Evolutionary conservation across 1,140 invertebrate genomes (phyloP), one percentile per base, ranked within the genome.

Genomic region (Ostrea denselamellosa): DNA sequence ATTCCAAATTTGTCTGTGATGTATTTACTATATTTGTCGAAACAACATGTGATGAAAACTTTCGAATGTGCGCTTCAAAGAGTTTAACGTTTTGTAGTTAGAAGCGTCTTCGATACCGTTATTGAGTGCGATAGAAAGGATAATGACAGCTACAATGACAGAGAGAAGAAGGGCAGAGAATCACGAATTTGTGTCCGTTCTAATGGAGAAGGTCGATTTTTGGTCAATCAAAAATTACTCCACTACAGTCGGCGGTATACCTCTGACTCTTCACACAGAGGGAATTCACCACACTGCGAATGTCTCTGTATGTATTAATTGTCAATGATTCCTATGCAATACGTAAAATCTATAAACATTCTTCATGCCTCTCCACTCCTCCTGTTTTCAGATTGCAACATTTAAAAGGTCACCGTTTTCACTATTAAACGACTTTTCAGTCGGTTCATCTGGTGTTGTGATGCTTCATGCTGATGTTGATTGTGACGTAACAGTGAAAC

Each of bases 321-420:
- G 14, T 58, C 3, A 14, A 58, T 62, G 8, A 2, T 17, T 62
- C n/a, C 2, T 62, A 19, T 19, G 56, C 17, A 62, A 62, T 19
- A 17, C 19, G 3, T 62, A 7, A 0, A 62, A n/a, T n/a, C 56
- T 62, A 17, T 7, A 44, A 62, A 62, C 56, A 12, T 17, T 56
- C 1, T 56, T 56, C 54, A 56, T 56, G 54, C 9, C 14, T 56
- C 10, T 14, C 56, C 0, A 14, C 12, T 71, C 22, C 22, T 34
- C 8, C 25, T 28, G 14, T 8, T 77, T 77, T 25, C 68, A 77
- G 68, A 77, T 77, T 28, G 68, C 25, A 34, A 25, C 68, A 34
- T 77, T 77, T 25, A 77, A 34, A 77, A 77, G 68, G 25, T 77
- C 68, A 1, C 68, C 68, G 22, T 77, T 77, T 25, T 25, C 68